phyloP scores from a whole-genome alignment of 2,797 vertebrate genomes.

The Crypturellus tataupa region DNA sequence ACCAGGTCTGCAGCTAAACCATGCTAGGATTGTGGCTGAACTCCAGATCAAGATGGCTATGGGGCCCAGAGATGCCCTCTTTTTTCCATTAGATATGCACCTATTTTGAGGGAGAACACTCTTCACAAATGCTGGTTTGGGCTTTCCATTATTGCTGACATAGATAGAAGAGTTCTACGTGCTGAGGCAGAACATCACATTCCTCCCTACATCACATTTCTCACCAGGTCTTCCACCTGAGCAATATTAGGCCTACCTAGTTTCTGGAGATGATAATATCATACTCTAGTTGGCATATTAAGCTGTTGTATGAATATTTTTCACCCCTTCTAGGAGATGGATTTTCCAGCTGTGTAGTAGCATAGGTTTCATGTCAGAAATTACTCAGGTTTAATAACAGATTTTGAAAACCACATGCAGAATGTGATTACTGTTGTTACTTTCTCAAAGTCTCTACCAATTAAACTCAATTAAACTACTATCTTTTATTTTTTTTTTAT shows the following conservation, averaged over 20 bases:
- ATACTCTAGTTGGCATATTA: neutral
- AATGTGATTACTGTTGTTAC: neutral
- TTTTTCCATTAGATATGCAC: neutral
- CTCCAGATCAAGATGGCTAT: neutral
- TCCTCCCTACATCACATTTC: neutral
- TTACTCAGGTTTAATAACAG: neutral
- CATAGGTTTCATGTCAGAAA: neutral
- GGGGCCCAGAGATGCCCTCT: neutral
- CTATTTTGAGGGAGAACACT: neutral
- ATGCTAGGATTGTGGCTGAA: neutral
- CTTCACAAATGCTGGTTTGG: neutral
- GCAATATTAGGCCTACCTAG: neutral
- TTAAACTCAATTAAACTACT: neutral
- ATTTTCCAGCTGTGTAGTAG: neutral
- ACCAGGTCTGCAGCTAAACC: neutral
- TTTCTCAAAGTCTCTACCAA: neutral
- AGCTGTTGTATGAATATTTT: neutral
- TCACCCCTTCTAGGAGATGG: rapidly evolving
- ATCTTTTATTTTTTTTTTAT: neutral
- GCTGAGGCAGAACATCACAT: no score
- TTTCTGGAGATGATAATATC: neutral
- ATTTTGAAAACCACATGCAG: neutral
- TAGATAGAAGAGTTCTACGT: neutral
- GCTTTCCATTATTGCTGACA: neutral
- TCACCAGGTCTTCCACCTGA: neutral